Conservation (phyloP, 92 coral and sea anemone genomes). For the Bergia sp. region DNA sequence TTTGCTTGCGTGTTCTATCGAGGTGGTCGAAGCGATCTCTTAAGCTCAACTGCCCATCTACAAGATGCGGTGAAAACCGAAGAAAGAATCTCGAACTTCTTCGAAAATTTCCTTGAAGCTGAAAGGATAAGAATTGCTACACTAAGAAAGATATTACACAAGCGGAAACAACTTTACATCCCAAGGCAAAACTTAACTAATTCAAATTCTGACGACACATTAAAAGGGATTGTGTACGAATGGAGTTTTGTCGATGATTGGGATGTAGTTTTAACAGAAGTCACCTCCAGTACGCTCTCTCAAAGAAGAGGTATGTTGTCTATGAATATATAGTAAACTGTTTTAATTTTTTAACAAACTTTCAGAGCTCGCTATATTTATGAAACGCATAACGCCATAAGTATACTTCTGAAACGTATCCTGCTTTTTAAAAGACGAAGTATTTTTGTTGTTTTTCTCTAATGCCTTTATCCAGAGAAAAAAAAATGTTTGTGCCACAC, state of each 20-base stretch:
- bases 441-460: neutral
- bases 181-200: neutral
- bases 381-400: neutral
- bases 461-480: neutral
- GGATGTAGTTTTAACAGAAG: neutral
- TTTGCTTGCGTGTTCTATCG: neutral
- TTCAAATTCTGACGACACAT: neutral
- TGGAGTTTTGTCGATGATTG: conserved; percentile 29
- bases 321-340: neutral
- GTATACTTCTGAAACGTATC: too few relatives aligned
- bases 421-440: too few relatives aligned
- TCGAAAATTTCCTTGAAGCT: conserved; percentile 10
- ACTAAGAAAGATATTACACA: neutral
- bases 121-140: conserved; percentile 11
- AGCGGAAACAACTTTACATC: neutral
- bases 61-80: conserved; percentile 9
- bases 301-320: conserved; percentile 15
- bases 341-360: neutral
- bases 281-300: neutral
- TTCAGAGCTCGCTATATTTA: neutral
- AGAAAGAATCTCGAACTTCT: neutral
- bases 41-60: conserved; percentile 33
- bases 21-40: neutral
- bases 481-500: neutral
- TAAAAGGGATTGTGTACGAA: neutral